phyloP scores from a whole-genome alignment of 2,797 vertebrate species.

The Urosaurus nigricauda region DNA sequence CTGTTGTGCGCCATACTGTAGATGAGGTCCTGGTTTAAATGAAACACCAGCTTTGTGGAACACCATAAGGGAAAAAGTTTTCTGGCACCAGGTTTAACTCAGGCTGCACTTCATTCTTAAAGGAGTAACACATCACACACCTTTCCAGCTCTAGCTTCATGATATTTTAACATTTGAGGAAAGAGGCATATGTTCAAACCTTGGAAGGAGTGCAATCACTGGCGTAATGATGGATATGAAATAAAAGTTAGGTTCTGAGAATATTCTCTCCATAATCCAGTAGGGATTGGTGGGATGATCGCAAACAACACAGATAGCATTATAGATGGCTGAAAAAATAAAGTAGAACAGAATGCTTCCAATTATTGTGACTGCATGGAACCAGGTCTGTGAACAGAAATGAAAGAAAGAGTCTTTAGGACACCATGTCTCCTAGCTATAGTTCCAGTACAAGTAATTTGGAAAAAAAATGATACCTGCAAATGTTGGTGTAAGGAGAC shows the following conservation, averaged over 20 bases:
- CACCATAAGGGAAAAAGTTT: background rate
- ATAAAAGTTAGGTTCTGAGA: conserved; percentile 90
- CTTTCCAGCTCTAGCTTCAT: background rate
- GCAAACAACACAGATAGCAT: conserved; percentile 84
- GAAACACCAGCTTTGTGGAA: background rate
- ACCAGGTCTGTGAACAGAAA: conserved; percentile 82
- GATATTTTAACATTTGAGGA: background rate
- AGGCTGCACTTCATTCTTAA: background rate
- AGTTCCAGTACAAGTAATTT: background rate
- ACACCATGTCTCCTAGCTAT: background rate
- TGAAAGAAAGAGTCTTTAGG: background rate
- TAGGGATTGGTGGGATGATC: conserved; percentile 89
- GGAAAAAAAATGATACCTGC: background rate
- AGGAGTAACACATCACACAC: background rate
- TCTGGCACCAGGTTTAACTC: background rate
- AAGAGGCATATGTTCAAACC: conserved; percentile 76
- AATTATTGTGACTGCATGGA: conserved; percentile 84
- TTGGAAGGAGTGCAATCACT: conserved; percentile 88
- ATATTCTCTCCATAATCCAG: conserved; percentile 89
- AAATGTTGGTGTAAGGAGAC: conserved; percentile 4
- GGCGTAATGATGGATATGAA: conserved; percentile 89
- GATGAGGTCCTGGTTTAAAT: background rate
- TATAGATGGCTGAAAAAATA: conserved; percentile 84
- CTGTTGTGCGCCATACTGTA: background rate
- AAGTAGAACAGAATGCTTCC: conserved; percentile 88